Conservation (phyloP, 2,888 invertebrate genomes). For the Iphiclides podalirius region DNA sequence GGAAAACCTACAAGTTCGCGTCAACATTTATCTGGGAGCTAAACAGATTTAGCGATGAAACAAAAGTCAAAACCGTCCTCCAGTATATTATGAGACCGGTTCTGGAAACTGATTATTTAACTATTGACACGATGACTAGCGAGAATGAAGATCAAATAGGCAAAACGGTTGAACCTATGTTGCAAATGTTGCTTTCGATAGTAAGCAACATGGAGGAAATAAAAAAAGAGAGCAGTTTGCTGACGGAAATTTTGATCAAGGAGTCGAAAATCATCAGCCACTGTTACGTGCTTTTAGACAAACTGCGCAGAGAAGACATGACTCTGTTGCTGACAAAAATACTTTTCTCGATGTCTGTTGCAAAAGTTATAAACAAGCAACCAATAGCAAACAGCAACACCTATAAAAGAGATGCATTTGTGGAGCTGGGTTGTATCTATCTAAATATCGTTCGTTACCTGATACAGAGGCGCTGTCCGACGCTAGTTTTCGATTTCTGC, state of each 20-base stretch:
- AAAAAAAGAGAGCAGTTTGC: constrained; percentile 50
- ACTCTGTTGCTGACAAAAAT: constrained; percentile 71
- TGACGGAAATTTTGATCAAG: constrained; percentile 44
- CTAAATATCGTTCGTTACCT: constrained; percentile 54
- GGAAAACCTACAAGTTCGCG: constrained; percentile 83
- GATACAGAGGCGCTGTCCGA: constrained; percentile 48
- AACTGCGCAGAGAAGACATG: constrained; percentile 64
- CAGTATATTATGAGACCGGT: constrained; percentile 79
- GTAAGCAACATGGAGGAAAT: constrained; percentile 73
- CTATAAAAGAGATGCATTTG: constrained; percentile 51
- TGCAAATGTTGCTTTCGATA: constrained; percentile 78
- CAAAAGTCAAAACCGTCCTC: constrained; percentile 68
- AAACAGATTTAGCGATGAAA: constrained; percentile 65
- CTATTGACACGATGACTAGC: constrained; percentile 68
- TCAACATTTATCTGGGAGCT: constrained; percentile 80
- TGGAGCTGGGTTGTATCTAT: constrained; percentile 51
- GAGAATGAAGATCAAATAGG: constrained; percentile 74
- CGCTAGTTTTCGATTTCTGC: constrained; percentile 57
- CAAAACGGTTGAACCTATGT: constrained; percentile 75
- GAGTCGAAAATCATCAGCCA: constrained; percentile 56
- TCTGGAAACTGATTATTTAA: constrained; percentile 72
- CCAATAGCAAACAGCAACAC: constrained; percentile 49
- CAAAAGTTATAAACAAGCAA: constrained; percentile 54
- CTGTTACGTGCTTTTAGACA: constrained; percentile 56
- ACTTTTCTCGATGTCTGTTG: constrained; percentile 62